Evolutionary conservation across 2,888 invertebrate genomes (phyloP).

Genomic region (Rhagophthalmus giganteus): DNA sequence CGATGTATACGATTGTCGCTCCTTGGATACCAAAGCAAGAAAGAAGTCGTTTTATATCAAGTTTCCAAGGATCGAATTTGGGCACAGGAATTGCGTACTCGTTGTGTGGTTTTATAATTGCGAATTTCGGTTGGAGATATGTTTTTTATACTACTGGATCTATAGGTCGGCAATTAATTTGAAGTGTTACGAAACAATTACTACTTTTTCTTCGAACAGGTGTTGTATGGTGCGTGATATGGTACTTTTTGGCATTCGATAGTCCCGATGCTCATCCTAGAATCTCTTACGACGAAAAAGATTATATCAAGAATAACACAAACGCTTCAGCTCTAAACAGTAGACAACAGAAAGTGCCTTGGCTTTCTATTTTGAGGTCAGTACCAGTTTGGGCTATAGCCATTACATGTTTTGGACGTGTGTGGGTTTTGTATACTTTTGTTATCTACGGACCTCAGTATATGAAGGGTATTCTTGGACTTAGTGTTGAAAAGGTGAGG

Average conservation of each 20-base stretch:
- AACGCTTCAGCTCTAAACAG: conserved; percentile 57
- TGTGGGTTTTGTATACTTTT: conserved; percentile 19
- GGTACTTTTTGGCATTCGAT: conserved; percentile 71
- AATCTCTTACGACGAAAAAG: conserved; percentile 65
- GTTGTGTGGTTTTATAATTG: conserved; percentile 69
- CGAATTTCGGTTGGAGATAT: conserved; percentile 67
- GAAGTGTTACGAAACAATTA: background rate
- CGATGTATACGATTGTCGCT: conserved; percentile 73
- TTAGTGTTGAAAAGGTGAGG: conserved; percentile 66
- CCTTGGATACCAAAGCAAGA: conserved; percentile 72
- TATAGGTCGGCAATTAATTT: conserved; percentile 55
- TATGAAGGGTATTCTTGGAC: conserved; percentile 70
- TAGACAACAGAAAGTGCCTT: conserved; percentile 63
- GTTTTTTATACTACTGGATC: conserved; percentile 73
- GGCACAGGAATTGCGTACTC: conserved; percentile 74
- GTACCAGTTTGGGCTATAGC: conserved; percentile 69
- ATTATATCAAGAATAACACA: conserved; percentile 66
- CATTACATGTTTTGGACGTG: conserved; percentile 7
- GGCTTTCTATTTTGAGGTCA: conserved; percentile 66
- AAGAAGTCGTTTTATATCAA: conserved; percentile 73
- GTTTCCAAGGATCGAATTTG: conserved; percentile 75
- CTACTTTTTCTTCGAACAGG: conserved; percentile 32
- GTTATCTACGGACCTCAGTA: conserved; percentile 71
- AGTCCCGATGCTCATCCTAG: conserved; percentile 69
- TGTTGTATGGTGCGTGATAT: conserved; percentile 66